Percentiles rank a stretch among this genome's conserved stretches.
Evolutionary conservation across 2,888 invertebrate genomes (phyloP).

Genomic region (Dynastes tityus): DNA sequence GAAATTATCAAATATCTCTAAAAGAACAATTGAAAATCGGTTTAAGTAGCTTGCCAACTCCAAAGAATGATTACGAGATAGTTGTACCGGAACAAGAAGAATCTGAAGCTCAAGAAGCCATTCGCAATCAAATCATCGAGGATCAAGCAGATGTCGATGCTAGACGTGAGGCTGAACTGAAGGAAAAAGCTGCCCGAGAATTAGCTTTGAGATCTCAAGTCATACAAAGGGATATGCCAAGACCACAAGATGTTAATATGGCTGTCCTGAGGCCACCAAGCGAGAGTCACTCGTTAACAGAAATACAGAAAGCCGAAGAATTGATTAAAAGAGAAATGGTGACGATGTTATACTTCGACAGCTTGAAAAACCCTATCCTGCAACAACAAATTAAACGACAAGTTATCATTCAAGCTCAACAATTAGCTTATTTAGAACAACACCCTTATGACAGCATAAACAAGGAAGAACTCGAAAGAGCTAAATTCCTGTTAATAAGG

Average conservation of each 20-base stretch:
- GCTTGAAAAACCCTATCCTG: slow-evolving; percentile 82
- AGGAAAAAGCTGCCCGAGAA: slow-evolving; percentile 80
- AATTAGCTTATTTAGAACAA: slow-evolving; percentile 87
- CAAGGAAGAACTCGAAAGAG: slow-evolving; percentile 78
- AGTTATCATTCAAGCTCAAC: slow-evolving; percentile 77
- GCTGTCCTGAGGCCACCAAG: slow-evolving; percentile 85
- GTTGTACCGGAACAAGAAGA: slow-evolving; percentile 94
- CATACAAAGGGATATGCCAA: slow-evolving; percentile 88
- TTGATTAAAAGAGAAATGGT: slow-evolving; percentile 97
- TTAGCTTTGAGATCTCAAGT: slow-evolving; percentile 86
- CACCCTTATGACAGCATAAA: slow-evolving; percentile 87
- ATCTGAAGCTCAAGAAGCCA: slow-evolving; percentile 69
- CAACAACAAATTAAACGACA: slow-evolving; percentile 71
- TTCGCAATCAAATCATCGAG: slow-evolving; percentile 72
- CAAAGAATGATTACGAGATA: slow-evolving; percentile 98
- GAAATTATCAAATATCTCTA: slow-evolving; percentile 79
- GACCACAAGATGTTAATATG: slow-evolving; percentile 90
- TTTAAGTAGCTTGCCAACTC: slow-evolving; percentile 87
- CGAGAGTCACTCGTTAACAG: slow-evolving; percentile 84
- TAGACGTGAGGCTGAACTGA: slow-evolving; percentile 78
- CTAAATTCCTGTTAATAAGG: slow-evolving; percentile 78
- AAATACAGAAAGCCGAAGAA: slow-evolving; percentile 96
- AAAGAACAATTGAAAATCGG: slow-evolving; percentile 85
- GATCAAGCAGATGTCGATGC: slow-evolving; percentile 92
- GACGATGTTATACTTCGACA: slow-evolving; percentile 94